A percentile compares a stretch with the other conserved stretches of the same genome.
Evolutionary conservation across 2,888 invertebrate genomes (phyloP).

Genomic region (Serrognathus titanus): DNA sequence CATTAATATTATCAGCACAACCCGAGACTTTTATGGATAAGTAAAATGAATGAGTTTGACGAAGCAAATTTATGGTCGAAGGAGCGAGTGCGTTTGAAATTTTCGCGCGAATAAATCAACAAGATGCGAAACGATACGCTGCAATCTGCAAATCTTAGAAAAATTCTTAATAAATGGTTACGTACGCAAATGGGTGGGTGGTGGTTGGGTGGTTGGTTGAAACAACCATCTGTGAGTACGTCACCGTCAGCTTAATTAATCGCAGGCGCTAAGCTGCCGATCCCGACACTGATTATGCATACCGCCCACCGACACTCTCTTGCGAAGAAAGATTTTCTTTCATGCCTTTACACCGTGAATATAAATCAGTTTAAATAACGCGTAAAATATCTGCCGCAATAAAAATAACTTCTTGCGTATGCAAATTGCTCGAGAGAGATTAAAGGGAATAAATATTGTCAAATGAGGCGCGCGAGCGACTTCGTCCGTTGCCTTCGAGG

Average conservation of each 20-base stretch:
- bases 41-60: too few relatives aligned
- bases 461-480: too few relatives aligned
- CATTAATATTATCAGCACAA: too few relatives aligned
- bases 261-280: constrained; percentile 12
- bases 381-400: neutral
- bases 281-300: constrained; percentile 5
- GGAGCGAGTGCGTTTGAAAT: too few relatives aligned
- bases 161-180: constrained; percentile 1
- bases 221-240: neutral
- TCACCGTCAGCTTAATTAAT: constrained; percentile 8
- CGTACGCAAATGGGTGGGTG: neutral
- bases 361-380: constrained; percentile 8
- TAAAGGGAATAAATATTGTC: neutral
- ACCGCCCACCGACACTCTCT: constrained; percentile 5
- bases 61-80: too few relatives aligned
- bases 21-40: too few relatives aligned
- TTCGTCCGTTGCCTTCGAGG: too few relatives aligned
- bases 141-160: neutral
- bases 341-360: constrained; percentile 8
- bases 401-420: neutral
- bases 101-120: neutral
- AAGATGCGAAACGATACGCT: neutral
- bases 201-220: neutral
- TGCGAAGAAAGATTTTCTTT: constrained; percentile 7
- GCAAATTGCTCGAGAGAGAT: neutral